Evolutionary conservation across 2,797 vertebrate genomes (phyloP).

Genomic region (Catamblyrhynchus diadema): DNA sequence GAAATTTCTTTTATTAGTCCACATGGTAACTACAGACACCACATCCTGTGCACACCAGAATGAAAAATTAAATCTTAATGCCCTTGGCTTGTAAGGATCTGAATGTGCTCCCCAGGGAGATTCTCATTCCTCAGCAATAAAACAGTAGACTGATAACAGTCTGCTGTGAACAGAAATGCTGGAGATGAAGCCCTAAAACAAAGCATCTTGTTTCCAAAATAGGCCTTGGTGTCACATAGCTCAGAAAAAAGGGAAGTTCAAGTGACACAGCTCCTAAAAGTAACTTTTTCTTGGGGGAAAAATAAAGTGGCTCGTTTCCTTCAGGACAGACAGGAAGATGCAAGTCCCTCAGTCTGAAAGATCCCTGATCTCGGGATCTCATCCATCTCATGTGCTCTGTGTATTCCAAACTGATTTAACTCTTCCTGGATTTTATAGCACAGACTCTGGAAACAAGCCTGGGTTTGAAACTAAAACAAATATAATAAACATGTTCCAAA

Average conservation of each 20-base stretch:
- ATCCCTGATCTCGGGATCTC: neutral
- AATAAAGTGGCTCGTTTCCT: neutral
- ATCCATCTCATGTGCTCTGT: accelerated
- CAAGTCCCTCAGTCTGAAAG: neutral
- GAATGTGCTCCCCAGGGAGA: neutral
- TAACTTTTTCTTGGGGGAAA: neutral
- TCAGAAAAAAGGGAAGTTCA: neutral
- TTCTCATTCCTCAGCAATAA: neutral
- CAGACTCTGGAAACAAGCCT: neutral
- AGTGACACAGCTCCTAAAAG: neutral
- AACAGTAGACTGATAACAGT: neutral
- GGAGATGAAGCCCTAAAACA: neutral
- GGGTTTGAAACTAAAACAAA: neutral
- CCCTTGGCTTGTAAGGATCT: neutral
- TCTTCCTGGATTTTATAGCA: neutral
- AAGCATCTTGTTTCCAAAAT: neutral
- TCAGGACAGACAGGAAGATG: neutral
- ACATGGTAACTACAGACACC: neutral
- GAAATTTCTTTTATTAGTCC: neutral
- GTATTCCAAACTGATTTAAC: neutral
- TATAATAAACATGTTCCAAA: accelerated
- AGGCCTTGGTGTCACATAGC: neutral
- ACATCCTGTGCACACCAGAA: neutral
- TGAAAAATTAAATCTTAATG: neutral
- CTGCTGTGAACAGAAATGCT: neutral